Evolutionary conservation across 2,888 invertebrate genomes (phyloP).

Genomic region (Drosophila crucigera): DNA sequence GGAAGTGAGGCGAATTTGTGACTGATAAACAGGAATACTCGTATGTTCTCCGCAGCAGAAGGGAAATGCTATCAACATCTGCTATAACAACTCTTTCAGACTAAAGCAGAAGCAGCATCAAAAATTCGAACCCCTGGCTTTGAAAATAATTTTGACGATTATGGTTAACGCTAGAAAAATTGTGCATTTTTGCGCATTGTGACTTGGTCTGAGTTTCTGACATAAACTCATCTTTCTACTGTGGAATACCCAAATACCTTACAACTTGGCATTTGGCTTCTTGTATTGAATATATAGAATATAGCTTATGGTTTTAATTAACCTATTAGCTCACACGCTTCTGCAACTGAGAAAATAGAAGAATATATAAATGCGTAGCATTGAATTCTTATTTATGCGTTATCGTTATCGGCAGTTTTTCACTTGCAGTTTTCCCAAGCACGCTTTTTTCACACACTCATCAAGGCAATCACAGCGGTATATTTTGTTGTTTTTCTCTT

Average conservation of each 20-base stretch:
- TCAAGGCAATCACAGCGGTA: slow-evolving; percentile 17
- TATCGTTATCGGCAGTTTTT: neutral
- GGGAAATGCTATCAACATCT: neutral
- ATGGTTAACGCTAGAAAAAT: too few species aligned
- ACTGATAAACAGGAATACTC: neutral
- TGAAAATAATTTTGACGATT: neutral
- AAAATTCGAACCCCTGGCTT: neutral
- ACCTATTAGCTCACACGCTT: neutral
- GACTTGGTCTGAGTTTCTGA: neutral
- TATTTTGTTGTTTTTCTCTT: slow-evolving; percentile 13
- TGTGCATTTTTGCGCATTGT: neutral
- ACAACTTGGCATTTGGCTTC: neutral
- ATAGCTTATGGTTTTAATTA: neutral
- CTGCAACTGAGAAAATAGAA: neutral
- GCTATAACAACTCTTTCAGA: neutral
- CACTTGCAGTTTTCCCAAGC: slow-evolving; percentile 37
- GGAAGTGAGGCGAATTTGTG: neutral
- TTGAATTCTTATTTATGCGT: neutral
- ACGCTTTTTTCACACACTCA: slow-evolving; percentile 46
- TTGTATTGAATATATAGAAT: neutral
- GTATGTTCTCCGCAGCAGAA: neutral
- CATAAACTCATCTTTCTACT: too few species aligned
- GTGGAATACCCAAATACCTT: neutral
- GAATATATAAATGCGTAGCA: neutral
- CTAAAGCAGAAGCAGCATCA: neutral